These are phyloP conservation scores for Volucella bombylans DNA, from an alignment of 2,888 invertebrate species.

Conservation along the genomic window DNA sequence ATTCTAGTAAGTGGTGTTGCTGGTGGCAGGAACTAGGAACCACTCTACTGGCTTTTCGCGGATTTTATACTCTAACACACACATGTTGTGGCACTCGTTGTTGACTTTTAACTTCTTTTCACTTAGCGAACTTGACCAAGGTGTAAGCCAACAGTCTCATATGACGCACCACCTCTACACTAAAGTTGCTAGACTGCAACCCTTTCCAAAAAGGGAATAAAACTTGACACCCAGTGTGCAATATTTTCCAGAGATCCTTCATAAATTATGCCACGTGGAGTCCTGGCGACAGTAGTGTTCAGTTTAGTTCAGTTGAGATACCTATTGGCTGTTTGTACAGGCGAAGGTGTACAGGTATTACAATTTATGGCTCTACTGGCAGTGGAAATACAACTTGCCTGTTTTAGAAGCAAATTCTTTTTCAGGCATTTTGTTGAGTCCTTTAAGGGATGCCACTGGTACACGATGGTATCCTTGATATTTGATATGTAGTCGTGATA, in stretches of 20 bases:
- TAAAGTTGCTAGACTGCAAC: not conserved
- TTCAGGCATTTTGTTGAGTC: too few relatives aligned
- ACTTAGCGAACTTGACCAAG: slow-evolving; percentile 17
- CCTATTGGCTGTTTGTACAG: not conserved
- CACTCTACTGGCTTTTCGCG: not conserved
- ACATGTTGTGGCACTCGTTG: slow-evolving; percentile 46
- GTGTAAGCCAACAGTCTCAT: slow-evolving; percentile 16
- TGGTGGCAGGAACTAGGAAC: too few relatives aligned
- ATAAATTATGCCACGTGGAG: slow-evolving; percentile 60
- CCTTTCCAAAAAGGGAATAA: slow-evolving; percentile 30
- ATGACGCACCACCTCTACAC: not conserved
- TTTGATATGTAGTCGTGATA: too few relatives aligned
- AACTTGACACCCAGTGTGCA: slow-evolving; percentile 59
- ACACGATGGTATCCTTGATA: too few relatives aligned
- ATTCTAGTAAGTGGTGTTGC: not conserved
- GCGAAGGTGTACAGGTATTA: slow-evolving; percentile 22
- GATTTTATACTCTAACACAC: slow-evolving; percentile 25
- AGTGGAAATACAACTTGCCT: slow-evolving; percentile 13
- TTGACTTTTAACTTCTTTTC: not conserved
- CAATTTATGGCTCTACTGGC: slow-evolving; percentile 52
- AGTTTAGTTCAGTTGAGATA: slow-evolving; percentile 13
- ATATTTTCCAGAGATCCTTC: slow-evolving; percentile 59
- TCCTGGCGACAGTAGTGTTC: slow-evolving; percentile 42
- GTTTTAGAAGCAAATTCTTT: not conserved
- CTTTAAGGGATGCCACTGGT: too few relatives aligned